Conservation (phyloP, 2,113 vertebrate species). For the Meriones unguiculatus region DNA sequence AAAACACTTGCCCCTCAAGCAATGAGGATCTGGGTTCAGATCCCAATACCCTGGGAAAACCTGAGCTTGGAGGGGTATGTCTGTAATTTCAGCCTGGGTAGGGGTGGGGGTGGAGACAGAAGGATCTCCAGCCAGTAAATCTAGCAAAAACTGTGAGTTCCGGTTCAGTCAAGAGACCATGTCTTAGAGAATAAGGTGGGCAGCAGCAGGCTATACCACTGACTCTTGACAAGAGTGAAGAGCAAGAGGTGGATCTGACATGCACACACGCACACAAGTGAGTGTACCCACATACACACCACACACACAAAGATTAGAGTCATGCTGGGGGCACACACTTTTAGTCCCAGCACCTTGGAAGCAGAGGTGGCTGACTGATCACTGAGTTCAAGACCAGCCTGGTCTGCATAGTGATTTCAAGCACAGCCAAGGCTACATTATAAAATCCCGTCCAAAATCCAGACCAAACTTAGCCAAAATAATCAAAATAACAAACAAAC, state of each 20-base stretch:
- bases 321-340: neutral
- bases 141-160: neutral
- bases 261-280: neutral
- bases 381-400: neutral
- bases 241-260: neutral
- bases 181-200: neutral
- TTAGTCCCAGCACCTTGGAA: neutral
- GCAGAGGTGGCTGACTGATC: neutral
- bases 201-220: neutral
- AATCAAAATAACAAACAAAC: neutral
- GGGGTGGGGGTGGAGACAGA: neutral
- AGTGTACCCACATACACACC: too few relatives aligned
- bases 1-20: neutral
- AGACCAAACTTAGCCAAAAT: neutral
- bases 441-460: neutral
- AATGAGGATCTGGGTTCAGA: neutral
- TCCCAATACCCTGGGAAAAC: neutral
- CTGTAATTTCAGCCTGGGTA: neutral
- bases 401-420: neutral
- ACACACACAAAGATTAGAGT: neutral
- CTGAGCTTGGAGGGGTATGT: neutral
- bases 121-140: neutral
- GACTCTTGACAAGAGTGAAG: neutral
- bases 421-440: neutral
- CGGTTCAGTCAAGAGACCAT: neutral